Evolutionary conservation across 2,797 vertebrate species (phyloP), one percentile per base, ranked within the genome.

Genomic region (Menidia menidia): DNA sequence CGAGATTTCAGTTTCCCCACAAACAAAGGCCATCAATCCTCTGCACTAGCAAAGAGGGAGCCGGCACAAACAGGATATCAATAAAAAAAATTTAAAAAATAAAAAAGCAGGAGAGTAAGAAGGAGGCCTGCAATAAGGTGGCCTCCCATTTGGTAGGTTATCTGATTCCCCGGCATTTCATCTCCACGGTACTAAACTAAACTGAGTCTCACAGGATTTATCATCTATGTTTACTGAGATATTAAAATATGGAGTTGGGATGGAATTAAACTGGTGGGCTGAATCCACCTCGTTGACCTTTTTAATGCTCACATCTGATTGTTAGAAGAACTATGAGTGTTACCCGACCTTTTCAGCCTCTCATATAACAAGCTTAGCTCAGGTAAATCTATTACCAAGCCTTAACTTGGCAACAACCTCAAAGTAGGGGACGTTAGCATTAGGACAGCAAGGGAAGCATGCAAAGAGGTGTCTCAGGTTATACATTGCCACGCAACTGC

Each of bases 21-120:
- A 90, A 89, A 91, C 85, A 89, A 92, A 92, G 86, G 71, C 82
- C 89, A 93, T 95, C 92, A 93, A 94, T 93, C 91, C 78, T 89
- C 54, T 57, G 73, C 2, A 57, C 83, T 81, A 76, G 80, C 79
- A 83, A 80, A 78, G 68, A 84, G 74, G 68, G 77, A 81, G 70
- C 76, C 55, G 25, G 80, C 70, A 59, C 71, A 65, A 84, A 77
- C 75, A 84, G 74, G 78, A 91, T 87, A 89, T 89, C 84, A 74
- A 92, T 85, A 80, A 84, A 78, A 55, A 51, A 57, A 18, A 25
- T 52, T 35, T 50, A 72, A 39, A 7, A 47, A 39, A 62, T 45
- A 25, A 42, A 63, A 65, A 75, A 78, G 59, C 44, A 81, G 68
- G 52, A 52, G 61, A 70, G 66, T 71, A 67, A 74, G 64, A 57